phyloP scores from a whole-genome alignment of 2,888 invertebrate genomes.

The Idaea dimidiata region DNA sequence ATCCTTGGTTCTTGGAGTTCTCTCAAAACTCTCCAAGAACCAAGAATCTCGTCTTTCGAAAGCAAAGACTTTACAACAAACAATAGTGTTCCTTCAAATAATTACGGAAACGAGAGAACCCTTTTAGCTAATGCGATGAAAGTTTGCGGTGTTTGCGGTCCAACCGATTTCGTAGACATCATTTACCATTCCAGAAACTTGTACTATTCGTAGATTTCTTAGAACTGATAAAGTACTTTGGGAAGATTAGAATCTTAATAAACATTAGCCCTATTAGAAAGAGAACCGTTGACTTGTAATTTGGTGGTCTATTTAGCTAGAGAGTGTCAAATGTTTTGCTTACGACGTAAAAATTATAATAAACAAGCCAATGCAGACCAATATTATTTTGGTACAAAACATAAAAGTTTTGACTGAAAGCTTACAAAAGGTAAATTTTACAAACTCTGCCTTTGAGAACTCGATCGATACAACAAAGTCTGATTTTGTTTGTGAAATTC shows the following conservation, averaged over 20 bases:
- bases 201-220: slow-evolving; percentile 23
- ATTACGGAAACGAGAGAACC: slow-evolving; percentile 46
- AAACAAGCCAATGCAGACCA: background rate
- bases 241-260: slow-evolving; percentile 3
- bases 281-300: background rate
- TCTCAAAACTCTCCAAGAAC: too few relatives aligned
- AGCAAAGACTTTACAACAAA: slow-evolving; percentile 10
- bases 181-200: slow-evolving; percentile 30
- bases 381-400: background rate
- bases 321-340: background rate
- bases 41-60: background rate
- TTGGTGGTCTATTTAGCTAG: background rate
- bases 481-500: background rate
- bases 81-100: slow-evolving; percentile 43
- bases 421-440: background rate
- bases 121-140: slow-evolving; percentile 56
- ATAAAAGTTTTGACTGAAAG: background rate
- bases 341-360: background rate
- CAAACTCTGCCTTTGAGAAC: background rate
- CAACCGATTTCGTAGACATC: slow-evolving; percentile 28
- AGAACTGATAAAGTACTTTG: slow-evolving; percentile 21
- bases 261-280: background rate
- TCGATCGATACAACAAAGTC: background rate
- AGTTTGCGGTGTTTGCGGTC: slow-evolving; percentile 40
- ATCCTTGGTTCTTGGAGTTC: too few relatives aligned